Evolutionary conservation across 2,797 vertebrate species (phyloP).

Genomic region (Acanthurus tractus): DNA sequence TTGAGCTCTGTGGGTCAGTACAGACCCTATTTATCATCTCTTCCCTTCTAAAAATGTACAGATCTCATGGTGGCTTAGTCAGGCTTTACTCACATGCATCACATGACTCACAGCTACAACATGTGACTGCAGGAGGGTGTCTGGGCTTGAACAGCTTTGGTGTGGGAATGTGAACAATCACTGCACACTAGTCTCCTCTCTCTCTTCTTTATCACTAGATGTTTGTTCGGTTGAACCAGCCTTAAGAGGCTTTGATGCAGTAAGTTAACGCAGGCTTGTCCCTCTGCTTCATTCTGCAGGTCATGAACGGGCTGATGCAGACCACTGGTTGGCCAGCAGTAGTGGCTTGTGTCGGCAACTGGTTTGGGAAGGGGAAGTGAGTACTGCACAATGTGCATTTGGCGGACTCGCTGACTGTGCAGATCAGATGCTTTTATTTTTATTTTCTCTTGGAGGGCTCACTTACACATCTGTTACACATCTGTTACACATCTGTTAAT

Average conservation of each 20-base stretch:
- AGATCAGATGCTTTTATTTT: background rate
- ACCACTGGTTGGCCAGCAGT: slow-evolving; percentile 97
- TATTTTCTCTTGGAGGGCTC: background rate
- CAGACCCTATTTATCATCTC: background rate
- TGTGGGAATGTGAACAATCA: slow-evolving; percentile 28
- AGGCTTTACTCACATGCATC: slow-evolving; percentile 33
- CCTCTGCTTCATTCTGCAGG: slow-evolving; percentile 77
- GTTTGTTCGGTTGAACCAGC: background rate
- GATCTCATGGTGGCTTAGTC: slow-evolving; percentile 42
- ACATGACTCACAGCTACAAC: slow-evolving; percentile 61
- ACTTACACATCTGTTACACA: slow-evolving; percentile 20
- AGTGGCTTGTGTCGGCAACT: slow-evolving; percentile 95
- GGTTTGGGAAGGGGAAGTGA: slow-evolving; percentile 99
- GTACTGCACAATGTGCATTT: slow-evolving; percentile 61
- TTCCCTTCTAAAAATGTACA: background rate
- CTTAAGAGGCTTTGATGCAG: background rate
- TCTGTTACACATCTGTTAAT: slow-evolving; percentile 4
- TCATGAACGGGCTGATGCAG: slow-evolving; percentile 93
- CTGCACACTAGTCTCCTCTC: background rate
- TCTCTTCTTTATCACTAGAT: too few species aligned
- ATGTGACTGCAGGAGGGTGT: slow-evolving; percentile 45
- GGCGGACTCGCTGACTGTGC: slow-evolving; percentile 61
- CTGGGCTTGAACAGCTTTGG: background rate
- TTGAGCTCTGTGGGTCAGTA: slow-evolving; percentile 24
- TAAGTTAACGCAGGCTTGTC: background rate